Evolutionary conservation across 64 coral and sea anemone species (phyloP).

Genomic region (Trachythela sp.): DNA sequence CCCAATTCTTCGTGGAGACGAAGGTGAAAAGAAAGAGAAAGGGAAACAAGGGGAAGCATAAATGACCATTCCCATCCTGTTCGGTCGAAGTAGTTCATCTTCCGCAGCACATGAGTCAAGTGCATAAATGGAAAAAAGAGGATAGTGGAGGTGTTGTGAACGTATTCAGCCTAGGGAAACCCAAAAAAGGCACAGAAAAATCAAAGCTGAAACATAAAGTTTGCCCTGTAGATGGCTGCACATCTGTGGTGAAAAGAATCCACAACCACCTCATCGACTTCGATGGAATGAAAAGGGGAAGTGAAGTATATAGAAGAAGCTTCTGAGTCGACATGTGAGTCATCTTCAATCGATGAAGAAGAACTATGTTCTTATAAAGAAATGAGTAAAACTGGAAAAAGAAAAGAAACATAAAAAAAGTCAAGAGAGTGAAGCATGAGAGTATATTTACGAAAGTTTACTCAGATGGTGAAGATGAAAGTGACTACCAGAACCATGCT

Average conservation of each 20-base stretch:
- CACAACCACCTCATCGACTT: constrained; percentile 6
- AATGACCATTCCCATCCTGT: not conserved
- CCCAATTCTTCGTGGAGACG: not conserved
- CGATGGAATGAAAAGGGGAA: constrained; percentile 2
- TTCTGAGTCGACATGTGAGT: not conserved
- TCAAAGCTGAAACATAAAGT: not conserved
- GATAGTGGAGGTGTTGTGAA: not conserved
- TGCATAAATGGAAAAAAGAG: not conserved
- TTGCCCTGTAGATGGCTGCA: not conserved
- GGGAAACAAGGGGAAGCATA: not conserved
- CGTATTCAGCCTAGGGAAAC: not conserved
- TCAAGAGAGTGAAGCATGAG: not conserved
- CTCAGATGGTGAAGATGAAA: not conserved
- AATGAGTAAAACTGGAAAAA: not conserved
- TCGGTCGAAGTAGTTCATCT: not conserved
- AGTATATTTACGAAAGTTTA: constrained; percentile 10
- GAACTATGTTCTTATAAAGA: not conserved
- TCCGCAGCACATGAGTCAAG: not conserved
- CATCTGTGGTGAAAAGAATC: not conserved
- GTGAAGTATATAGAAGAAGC: not conserved
- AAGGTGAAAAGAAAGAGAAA: not conserved
- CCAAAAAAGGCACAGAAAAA: not conserved
- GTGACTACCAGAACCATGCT: too few species aligned
- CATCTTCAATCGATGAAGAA: constrained; percentile 7
- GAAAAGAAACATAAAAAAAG: constrained; percentile 8